Base-by-base conservation (phyloP, 2,888 invertebrate species). In the Campoplex capitator region DNA sequence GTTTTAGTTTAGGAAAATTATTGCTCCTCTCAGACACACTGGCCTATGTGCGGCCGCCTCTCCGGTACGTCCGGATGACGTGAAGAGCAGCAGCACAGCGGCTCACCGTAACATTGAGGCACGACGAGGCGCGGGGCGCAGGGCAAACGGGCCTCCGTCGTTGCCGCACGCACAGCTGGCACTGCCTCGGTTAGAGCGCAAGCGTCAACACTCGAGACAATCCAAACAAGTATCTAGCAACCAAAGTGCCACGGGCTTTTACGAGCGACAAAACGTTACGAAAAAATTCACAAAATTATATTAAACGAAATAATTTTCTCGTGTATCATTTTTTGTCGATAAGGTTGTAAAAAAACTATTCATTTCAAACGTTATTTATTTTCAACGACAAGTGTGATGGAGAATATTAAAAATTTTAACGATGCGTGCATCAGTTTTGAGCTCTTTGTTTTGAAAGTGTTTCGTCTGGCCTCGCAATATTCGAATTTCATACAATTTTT, bases 61-160 rank as follows among this genome's bases (percentile, higher is more conserved):
- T 88, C 89, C 89, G 88, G 88, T 91, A 89, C 89, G 90, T 91
- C 91, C 91, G 92, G 92, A 92, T 93, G 92, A 93, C 93, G 93
- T 91, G 93, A 92, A 92, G 91, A 91, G 91, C 91, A 90, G 90
- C 91, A 90, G 90, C 91, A 83, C 85, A 87, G 85, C 85, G 77
- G 88, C 90, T 88, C 88, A 84, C 78, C 87, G 88, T 88, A 85
- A 87, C 23, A 88, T 88, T 88, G 84, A 56, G 83, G 87, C 88
- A 77, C 77, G 73, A 74, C 89, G 86, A 88, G 86, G 90, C 87
- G 89, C 89, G 90, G 89, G 90, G 91, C 90, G 91, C 90, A 90
- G 90, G 89, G 90, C 89, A 85, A 90, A 79, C 89, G 91, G 89
- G 89, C 88, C 90, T 88, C 90, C 91, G 89, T 90, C 90, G 89